Conservation (phyloP, 2,888 invertebrate genomes). For the Phaedon cochleariae region DNA sequence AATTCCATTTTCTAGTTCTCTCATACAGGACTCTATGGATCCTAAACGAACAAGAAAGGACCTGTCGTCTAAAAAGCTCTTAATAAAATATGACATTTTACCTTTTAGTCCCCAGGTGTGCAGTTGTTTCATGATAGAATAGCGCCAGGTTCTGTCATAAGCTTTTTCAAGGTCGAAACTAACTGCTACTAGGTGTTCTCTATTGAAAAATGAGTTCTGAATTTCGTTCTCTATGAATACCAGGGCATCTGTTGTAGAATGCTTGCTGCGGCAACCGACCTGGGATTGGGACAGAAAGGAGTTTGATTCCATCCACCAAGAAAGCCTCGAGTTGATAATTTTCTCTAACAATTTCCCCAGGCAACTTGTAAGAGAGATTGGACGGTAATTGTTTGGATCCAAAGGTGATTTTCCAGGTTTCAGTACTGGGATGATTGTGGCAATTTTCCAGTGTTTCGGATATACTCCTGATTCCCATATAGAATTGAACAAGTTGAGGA, state of each 20-base stretch:
- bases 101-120: slow-evolving; percentile 33
- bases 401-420: slow-evolving; percentile 22
- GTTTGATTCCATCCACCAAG: slow-evolving; percentile 20
- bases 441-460: slow-evolving; percentile 16
- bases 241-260: slow-evolving; percentile 12
- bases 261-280: slow-evolving; percentile 3
- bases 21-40: neutral
- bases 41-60: slow-evolving; percentile 5
- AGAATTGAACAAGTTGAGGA: too few species aligned
- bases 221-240: slow-evolving; percentile 9
- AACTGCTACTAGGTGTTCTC: slow-evolving; percentile 12
- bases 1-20: slow-evolving; percentile 30
- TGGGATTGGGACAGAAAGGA: slow-evolving; percentile 1
- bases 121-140: slow-evolving; percentile 26
- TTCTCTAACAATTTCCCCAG: slow-evolving; percentile 24
- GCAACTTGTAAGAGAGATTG: slow-evolving; percentile 23
- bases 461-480: slow-evolving; percentile 15
- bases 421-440: slow-evolving; percentile 16
- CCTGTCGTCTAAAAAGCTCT: slow-evolving; percentile 10
- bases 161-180: slow-evolving; percentile 20
- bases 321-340: slow-evolving; percentile 22
- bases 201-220: slow-evolving; percentile 5
- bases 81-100: slow-evolving; percentile 18
- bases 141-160: slow-evolving; percentile 27
- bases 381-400: slow-evolving; percentile 18